Evolutionary conservation across 2,113 vertebrate genomes (phyloP).

Genomic region (Collichthys lucidus): DNA sequence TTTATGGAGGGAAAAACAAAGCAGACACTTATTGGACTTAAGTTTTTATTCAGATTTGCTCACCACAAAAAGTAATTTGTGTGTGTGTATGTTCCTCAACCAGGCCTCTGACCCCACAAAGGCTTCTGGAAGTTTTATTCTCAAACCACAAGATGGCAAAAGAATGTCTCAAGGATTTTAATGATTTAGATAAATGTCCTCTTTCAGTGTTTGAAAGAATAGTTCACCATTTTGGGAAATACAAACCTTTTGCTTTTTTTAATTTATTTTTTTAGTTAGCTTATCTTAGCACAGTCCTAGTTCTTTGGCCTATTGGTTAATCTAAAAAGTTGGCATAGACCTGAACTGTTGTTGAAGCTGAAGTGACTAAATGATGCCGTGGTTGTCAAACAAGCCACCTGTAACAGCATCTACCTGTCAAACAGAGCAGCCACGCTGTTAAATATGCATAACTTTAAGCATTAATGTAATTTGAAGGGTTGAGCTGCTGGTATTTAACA

Average conservation of each 20-base stretch:
- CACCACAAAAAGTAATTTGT: constrained; percentile 31
- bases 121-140: constrained; percentile 24
- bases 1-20: constrained; percentile 29
- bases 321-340: too few species aligned
- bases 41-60: constrained; percentile 76
- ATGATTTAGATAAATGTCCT: background rate
- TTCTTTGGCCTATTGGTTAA: too few species aligned
- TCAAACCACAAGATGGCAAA: constrained; percentile 27
- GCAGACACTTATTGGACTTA: constrained; percentile 3
- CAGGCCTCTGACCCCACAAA: constrained; percentile 30
- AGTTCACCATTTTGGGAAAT: constrained; percentile 12
- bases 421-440: too few species aligned
- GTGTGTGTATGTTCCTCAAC: constrained; percentile 13
- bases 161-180: background rate
- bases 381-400: too few species aligned
- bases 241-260: background rate
- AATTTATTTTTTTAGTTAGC: background rate
- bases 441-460: too few species aligned
- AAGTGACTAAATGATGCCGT: too few species aligned
- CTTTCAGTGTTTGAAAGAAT: constrained; percentile 6
- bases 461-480: too few species aligned
- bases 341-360: too few species aligned
- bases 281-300: background rate
- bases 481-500: background rate
- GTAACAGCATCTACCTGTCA: too few species aligned